Percentiles rank a stretch among this genome's conserved stretches.
These are phyloP conservation scores for Tetrapedia diversipes DNA, from an alignment of 2,888 invertebrate genomes.

Conservation along the genomic window DNA sequence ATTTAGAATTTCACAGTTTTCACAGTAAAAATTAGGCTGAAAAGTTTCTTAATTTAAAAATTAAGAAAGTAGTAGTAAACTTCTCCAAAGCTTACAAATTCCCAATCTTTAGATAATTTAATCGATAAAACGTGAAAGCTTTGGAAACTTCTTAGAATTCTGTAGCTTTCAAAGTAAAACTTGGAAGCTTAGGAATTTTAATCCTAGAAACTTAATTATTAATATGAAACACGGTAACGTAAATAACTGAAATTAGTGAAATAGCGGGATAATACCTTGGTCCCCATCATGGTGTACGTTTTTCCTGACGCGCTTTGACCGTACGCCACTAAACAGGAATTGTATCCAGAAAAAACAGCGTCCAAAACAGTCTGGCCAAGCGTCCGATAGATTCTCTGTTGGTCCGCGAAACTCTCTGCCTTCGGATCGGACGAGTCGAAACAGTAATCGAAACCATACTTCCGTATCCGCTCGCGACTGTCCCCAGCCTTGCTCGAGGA, in stretches of 20 bases:
- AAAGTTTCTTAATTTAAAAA: too few relatives aligned
- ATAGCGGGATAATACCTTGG: slow-evolving; percentile 71
- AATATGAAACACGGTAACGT: too few relatives aligned
- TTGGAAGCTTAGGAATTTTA: too few relatives aligned
- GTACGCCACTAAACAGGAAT: slow-evolving; percentile 89
- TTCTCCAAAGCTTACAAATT: too few relatives aligned
- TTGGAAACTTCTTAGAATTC: too few relatives aligned
- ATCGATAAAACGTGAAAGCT: too few relatives aligned
- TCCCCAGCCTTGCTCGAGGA: slow-evolving; percentile 87
- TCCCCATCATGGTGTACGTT: slow-evolving; percentile 91
- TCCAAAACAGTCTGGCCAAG: slow-evolving; percentile 87
- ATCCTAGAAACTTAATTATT: too few relatives aligned
- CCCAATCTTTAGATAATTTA: too few relatives aligned
- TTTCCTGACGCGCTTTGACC: slow-evolving; percentile 91
- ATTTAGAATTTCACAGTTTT: too few relatives aligned
- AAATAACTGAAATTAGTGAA: background rate
- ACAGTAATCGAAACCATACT: slow-evolving; percentile 87
- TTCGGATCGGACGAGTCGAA: slow-evolving; percentile 85
- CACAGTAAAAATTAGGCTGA: too few relatives aligned
- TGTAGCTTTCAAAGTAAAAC: too few relatives aligned
- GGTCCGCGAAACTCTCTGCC: slow-evolving; percentile 84
- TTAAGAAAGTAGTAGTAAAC: too few relatives aligned
- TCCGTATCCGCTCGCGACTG: slow-evolving; percentile 86
- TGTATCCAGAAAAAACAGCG: slow-evolving; percentile 86
- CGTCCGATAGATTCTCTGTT: slow-evolving; percentile 87